These are phyloP conservation scores for Brenthis daphne DNA, from an alignment of 2,888 invertebrate species.

Conservation along the genomic window DNA sequence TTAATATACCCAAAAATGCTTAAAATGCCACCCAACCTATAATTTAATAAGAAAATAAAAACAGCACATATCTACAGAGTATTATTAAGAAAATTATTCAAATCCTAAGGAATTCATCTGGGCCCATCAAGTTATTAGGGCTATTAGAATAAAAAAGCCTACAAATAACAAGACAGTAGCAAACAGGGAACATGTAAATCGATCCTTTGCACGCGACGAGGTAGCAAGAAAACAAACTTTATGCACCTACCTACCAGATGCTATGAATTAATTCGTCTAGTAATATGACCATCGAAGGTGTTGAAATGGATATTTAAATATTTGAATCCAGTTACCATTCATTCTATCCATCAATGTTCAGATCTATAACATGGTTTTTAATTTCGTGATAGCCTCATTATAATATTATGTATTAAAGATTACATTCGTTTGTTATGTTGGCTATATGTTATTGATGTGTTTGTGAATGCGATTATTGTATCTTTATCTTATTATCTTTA, in stretches of 20 bases:
- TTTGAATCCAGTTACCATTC: slow-evolving; percentile 16
- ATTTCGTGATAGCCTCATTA: background rate
- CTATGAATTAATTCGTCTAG: slow-evolving; percentile 18
- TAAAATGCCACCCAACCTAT: slow-evolving; percentile 12
- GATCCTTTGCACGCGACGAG: slow-evolving; percentile 67
- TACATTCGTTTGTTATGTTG: background rate
- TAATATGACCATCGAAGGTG: slow-evolving; percentile 25
- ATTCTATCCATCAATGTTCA: slow-evolving; percentile 20
- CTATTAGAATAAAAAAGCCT: slow-evolving; percentile 52
- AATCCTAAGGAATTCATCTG: slow-evolving; percentile 33
- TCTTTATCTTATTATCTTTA: too few relatives aligned
- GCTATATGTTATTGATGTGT: too few relatives aligned
- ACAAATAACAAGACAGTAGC: slow-evolving; percentile 73
- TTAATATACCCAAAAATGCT: background rate
- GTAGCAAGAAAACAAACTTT: slow-evolving; percentile 25
- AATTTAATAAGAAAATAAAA: slow-evolving; percentile 12
- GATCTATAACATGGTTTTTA: background rate
- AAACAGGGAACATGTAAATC: slow-evolving; percentile 68
- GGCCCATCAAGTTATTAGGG: slow-evolving; percentile 35
- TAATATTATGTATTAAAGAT: background rate
- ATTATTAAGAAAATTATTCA: slow-evolving; percentile 34
- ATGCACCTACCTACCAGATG: slow-evolving; percentile 17
- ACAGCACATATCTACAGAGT: slow-evolving; percentile 11
- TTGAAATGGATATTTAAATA: slow-evolving; percentile 26
- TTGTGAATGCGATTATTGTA: too few relatives aligned